A percentile compares a stretch with the other conserved stretches of the same genome.
Conservation (phyloP, 30 jellyfish, hydroid and myxozoan genomes). For the Chironex yamaguchii region DNA sequence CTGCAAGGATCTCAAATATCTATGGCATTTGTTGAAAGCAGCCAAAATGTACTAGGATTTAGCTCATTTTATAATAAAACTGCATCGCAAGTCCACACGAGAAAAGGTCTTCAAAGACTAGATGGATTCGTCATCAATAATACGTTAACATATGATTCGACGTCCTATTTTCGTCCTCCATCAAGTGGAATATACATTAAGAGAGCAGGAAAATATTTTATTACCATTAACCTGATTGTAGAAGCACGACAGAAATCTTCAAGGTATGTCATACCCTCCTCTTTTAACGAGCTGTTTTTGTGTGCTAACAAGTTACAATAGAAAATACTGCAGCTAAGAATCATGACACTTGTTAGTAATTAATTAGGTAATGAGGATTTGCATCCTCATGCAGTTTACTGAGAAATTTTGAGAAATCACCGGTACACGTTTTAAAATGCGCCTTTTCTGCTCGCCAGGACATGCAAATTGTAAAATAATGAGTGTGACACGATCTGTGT, state of each 20-base stretch:
- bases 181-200: neutral
- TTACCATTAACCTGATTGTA: neutral
- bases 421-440: too few species aligned
- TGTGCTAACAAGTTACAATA: too few species aligned
- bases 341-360: too few species aligned
- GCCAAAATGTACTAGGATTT: neutral
- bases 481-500: too few species aligned
- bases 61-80: neutral
- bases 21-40: neutral
- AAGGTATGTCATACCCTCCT: too few species aligned
- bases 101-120: neutral
- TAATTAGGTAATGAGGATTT: too few species aligned
- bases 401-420: too few species aligned
- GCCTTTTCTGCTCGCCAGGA: too few species aligned
- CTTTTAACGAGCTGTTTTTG: too few species aligned
- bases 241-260: neutral
- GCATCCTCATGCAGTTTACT: too few species aligned
- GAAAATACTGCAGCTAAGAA: too few species aligned
- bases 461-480: too few species aligned
- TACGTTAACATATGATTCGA: neutral
- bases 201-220: neutral
- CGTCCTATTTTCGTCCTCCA: neutral
- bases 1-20: neutral
- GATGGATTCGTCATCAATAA: neutral
- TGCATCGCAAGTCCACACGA: neutral